phyloP scores from a whole-genome alignment of 1,140 invertebrate species.

The Temnothorax longispinosus region DNA sequence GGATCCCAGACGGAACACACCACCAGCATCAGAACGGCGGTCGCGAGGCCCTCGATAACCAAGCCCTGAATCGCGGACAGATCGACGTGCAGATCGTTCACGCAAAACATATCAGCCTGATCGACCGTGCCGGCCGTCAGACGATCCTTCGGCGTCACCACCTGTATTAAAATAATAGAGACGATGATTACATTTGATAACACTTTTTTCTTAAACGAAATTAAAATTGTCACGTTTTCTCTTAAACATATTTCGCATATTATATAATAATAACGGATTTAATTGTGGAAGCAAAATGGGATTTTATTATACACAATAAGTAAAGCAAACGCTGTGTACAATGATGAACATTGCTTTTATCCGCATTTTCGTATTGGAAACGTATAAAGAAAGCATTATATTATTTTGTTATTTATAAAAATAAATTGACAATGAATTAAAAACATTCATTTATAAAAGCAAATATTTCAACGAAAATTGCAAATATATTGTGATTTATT shows the following conservation, averaged over 20 bases:
- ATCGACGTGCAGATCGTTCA: slow-evolving; percentile 86
- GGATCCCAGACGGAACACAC: slow-evolving; percentile 89
- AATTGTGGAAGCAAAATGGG: neutral
- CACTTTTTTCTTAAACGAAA: neutral
- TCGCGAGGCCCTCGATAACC: slow-evolving; percentile 88
- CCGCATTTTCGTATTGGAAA: neutral
- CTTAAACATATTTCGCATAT: neutral
- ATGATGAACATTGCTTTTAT: neutral
- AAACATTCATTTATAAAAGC: neutral
- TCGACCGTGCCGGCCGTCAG: slow-evolving; percentile 15
- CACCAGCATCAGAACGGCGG: slow-evolving; percentile 89
- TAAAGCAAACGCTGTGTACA: neutral
- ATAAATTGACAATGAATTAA: neutral
- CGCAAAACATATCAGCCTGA: slow-evolving; percentile 85
- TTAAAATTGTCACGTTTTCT: neutral
- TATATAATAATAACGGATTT: neutral
- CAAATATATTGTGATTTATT: neutral
- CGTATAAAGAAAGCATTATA: neutral
- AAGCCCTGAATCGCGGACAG: slow-evolving; percentile 85
- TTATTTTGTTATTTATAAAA: neutral
- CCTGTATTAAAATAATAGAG: slow-evolving; percentile 65
- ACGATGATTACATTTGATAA: neutral
- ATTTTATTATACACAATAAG: neutral
- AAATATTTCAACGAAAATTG: slow-evolving; percentile 12
- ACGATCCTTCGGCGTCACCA: slow-evolving; percentile 83